Base-by-base conservation (phyloP, 2,113 vertebrate species). In the Excalfactoria chinensis region DNA sequence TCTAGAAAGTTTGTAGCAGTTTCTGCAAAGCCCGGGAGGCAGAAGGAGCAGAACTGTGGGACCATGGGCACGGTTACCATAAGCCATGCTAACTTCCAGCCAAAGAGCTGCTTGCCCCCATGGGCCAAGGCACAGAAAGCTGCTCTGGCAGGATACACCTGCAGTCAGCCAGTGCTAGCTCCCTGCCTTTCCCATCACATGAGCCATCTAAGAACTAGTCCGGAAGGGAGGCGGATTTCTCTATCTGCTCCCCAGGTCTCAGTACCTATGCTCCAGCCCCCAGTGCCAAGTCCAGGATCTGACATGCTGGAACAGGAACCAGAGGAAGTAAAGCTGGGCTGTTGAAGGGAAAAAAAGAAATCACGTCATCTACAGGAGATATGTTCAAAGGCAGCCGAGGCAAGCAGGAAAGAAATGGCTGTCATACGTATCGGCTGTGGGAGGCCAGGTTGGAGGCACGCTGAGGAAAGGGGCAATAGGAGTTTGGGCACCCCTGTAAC, bases 241-340 rank as follows among this genome's bases (percentile, higher is more conserved):
- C 76, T 46, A 4, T 40, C 56, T 40, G 25, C 49, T 43, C 44
- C 32, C 15, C 56, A n/a, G 28, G 23, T 56, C 32, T 83, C 25
- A 84, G 91, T 95, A 99, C 99, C 98, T 96, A 98, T 93, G 95
- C 93, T 99, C 99, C 99, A 99, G 91, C 98, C 97, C 37, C 97
- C 96, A 0, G 97, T 96, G 86, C 97, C 98, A 91, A 98, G 95
- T 23, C 98, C 98, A 62, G 99, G 99, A 94, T 99, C 99, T 1
- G 99, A 99, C 95, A 98, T 98, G 94, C 99, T 99, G 91, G 99
- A 99, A 94, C 98, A 98, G 84, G 99, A 99, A 23, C 99, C 99
- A 2, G 99, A 99, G 60, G 99, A 99, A 3, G 98, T 99, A 92
- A 98, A 98, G 97, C 99, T 99, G 84, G 99, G 98, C 99, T 99